Conservation (phyloP, 1,140 invertebrate genomes). For the Pogonus chalceus region DNA sequence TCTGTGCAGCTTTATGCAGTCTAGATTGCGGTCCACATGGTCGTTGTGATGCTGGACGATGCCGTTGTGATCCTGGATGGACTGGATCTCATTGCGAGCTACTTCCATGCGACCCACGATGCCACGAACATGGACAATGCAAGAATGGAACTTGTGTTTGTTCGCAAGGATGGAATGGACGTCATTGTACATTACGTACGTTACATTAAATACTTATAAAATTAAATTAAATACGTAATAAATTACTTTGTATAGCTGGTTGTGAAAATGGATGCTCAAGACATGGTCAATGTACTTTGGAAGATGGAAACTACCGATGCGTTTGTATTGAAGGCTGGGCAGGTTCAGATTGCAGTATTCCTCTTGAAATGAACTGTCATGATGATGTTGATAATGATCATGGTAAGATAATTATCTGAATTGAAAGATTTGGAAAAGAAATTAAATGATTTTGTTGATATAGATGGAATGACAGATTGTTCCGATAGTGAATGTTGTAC, state of each 20-base stretch:
- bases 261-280: slow-evolving; percentile 88
- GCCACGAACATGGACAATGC: slow-evolving; percentile 91
- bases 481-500: slow-evolving; percentile 94
- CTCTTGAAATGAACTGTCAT: slow-evolving; percentile 83
- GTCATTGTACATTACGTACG: slow-evolving; percentile 92
- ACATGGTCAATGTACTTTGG: slow-evolving; percentile 78
- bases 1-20: slow-evolving; percentile 68
- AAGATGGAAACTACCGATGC: slow-evolving; percentile 82
- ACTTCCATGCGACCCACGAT: slow-evolving; percentile 79
- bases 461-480: slow-evolving; percentile 96
- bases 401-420: slow-evolving; percentile 51
- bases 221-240: not conserved
- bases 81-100: slow-evolving; percentile 83
- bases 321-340: slow-evolving; percentile 86
- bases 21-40: slow-evolving; percentile 86
- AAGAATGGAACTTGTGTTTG: slow-evolving; percentile 95
- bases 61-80: slow-evolving; percentile 85
- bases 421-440: not conserved
- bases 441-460: not conserved
- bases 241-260: slow-evolving; percentile 57
- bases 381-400: slow-evolving; percentile 94
- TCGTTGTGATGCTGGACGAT: slow-evolving; percentile 78
- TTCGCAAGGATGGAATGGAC: slow-evolving; percentile 93
- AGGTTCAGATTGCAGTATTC: slow-evolving; percentile 80
- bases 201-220: slow-evolving; percentile 23